phyloP scores from a whole-genome alignment of 2,888 invertebrate genomes.

The Cacoxenus indagator region DNA sequence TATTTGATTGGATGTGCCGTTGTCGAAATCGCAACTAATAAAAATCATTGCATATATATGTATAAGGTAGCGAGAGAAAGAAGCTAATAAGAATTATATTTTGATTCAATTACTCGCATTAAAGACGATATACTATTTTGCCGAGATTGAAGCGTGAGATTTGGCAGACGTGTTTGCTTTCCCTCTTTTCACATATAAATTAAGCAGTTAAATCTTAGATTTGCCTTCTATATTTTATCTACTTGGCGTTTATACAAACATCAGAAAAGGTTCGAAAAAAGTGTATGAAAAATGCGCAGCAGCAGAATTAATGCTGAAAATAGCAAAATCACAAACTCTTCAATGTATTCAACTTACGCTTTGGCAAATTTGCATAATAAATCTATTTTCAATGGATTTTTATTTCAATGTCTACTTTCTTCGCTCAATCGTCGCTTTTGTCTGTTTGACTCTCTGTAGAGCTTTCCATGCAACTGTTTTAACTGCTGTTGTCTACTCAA shows the following conservation, averaged over 20 bases:
- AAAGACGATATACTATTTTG: neutral
- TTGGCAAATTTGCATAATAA: constrained; percentile 60
- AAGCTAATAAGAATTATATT: neutral
- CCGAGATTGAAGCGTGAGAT: neutral
- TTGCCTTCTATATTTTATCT: neutral
- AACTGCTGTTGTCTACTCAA: neutral
- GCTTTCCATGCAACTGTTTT: constrained; percentile 12
- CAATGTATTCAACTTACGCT: constrained; percentile 51
- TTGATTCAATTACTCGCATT: constrained; percentile 15
- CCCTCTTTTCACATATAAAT: constrained; percentile 39
- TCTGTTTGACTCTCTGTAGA: constrained; percentile 17
- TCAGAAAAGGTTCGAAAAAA: neutral
- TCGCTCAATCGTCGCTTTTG: constrained; percentile 1
- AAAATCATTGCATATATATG: constrained; percentile 50
- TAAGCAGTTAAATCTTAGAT: constrained; percentile 50
- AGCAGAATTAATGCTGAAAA: neutral
- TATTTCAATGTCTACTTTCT: constrained; percentile 25
- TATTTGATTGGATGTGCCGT: constrained; percentile 40
- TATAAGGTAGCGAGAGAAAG: constrained; percentile 40
- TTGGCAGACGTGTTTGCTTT: neutral
- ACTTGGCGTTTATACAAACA: neutral
- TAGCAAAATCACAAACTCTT: constrained; percentile 8
- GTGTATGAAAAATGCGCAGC: neutral
- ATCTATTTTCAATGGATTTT: constrained; percentile 61
- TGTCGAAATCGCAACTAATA: constrained; percentile 54